Conservation (phyloP, 2,888 invertebrate species). For the Caenorhabditis doughertyi region DNA sequence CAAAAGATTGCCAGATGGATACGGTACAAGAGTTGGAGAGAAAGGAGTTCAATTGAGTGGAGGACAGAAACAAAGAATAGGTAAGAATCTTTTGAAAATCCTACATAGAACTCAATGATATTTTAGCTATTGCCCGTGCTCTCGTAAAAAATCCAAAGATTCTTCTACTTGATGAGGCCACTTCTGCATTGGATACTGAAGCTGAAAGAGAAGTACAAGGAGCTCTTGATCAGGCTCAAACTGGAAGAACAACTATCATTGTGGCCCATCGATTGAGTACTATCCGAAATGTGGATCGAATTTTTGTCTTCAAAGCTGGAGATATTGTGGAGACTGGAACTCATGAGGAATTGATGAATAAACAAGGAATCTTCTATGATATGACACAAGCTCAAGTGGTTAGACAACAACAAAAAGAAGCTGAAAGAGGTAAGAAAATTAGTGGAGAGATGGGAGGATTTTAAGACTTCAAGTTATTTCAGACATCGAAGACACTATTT, state of each 20-base stretch:
- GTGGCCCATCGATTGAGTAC: slow-evolving; percentile 85
- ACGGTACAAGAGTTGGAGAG: slow-evolving; percentile 81
- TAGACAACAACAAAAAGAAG: slow-evolving; percentile 69
- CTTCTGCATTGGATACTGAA: slow-evolving; percentile 81
- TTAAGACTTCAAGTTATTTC: background rate
- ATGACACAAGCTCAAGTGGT: slow-evolving; percentile 84
- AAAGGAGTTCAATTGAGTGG: slow-evolving; percentile 80
- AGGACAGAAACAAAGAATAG: slow-evolving; percentile 76
- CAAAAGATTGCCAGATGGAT: slow-evolving; percentile 79
- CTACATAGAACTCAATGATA: background rate
- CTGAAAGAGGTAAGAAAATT: slow-evolving; percentile 47
- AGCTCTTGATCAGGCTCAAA: slow-evolving; percentile 85
- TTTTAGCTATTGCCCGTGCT: slow-evolving; percentile 75
- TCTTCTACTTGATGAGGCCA: slow-evolving; percentile 81
- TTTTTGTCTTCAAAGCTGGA: slow-evolving; percentile 82
- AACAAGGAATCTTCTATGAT: slow-evolving; percentile 84
- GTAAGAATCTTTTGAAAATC: slow-evolving; percentile 22
- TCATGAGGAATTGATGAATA: slow-evolving; percentile 83
- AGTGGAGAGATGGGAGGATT: background rate
- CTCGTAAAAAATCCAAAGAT: slow-evolving; percentile 80
- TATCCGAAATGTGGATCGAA: slow-evolving; percentile 85
- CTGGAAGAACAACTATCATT: slow-evolving; percentile 84
- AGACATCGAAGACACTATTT: slow-evolving; percentile 54
- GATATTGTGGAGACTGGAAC: slow-evolving; percentile 84
- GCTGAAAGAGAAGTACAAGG: slow-evolving; percentile 80